Conservation (phyloP, 2,113 vertebrate genomes). For the Odocoileus hemionus region DNA sequence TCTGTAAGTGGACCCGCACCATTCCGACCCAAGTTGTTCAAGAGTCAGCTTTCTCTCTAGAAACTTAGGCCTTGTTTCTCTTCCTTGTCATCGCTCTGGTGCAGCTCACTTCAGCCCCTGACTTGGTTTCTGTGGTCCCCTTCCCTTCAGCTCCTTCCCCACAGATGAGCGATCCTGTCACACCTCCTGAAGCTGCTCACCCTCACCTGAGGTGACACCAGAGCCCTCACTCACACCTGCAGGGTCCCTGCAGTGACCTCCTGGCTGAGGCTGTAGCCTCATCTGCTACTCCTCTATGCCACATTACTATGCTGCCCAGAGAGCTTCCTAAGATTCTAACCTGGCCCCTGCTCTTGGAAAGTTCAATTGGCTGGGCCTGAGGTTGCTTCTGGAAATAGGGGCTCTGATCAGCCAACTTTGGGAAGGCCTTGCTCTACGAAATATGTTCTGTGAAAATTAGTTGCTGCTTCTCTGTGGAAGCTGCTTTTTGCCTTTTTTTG, state of each 20-base stretch:
- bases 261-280: not conserved
- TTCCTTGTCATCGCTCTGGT: not conserved
- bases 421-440: not conserved
- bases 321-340: not conserved
- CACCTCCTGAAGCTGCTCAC: not conserved
- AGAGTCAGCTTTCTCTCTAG: not conserved
- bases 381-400: too few species aligned
- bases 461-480: not conserved
- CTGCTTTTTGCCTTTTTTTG: not conserved
- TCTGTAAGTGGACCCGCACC: rapidly evolving
- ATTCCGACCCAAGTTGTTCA: not conserved
- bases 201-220: not conserved
- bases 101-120: not conserved
- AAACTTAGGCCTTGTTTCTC: not conserved
- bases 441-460: not conserved
- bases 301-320: rapidly evolving
- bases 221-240: not conserved
- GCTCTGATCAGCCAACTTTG: not conserved
- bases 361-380: not conserved
- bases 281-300: not conserved
- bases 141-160: not conserved
- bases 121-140: not conserved
- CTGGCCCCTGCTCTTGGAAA: not conserved
- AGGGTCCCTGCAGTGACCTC: not conserved
- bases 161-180: too few species aligned